phyloP scores from a whole-genome alignment of 1,140 invertebrate genomes.

The Reticulitermes speratus region DNA sequence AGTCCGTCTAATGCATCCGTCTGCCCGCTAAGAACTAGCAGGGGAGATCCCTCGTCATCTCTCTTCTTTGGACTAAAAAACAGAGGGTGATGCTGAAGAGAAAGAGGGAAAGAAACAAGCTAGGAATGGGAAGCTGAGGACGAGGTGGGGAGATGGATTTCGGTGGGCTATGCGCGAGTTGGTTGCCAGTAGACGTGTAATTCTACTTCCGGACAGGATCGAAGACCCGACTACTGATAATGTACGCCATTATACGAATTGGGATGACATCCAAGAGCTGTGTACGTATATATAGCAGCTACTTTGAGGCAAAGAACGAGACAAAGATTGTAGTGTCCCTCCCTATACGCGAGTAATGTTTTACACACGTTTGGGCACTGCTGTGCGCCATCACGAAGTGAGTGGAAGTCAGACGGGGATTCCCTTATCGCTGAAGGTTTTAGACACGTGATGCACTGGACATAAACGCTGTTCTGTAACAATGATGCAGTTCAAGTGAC shows the following conservation, averaged over 20 bases:
- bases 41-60: slow-evolving; percentile 1
- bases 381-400: neutral
- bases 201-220: slow-evolving; percentile 18
- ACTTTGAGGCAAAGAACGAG: neutral
- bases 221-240: neutral
- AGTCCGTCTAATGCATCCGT: slow-evolving; percentile 34
- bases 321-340: neutral
- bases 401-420: neutral
- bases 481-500: neutral
- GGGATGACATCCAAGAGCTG: slow-evolving; percentile 26
- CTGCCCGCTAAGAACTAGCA: slow-evolving; percentile 23
- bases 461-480: neutral
- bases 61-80: neutral
- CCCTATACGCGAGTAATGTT: neutral
- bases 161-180: neutral
- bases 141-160: neutral
- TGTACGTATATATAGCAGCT: neutral
- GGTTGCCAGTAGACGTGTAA: slow-evolving; percentile 26
- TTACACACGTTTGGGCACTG: neutral
- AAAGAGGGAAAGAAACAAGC: slow-evolving; percentile 26
- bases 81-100: slow-evolving; percentile 10
- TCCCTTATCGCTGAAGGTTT: neutral
- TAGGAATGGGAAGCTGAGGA: neutral
- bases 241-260: slow-evolving; percentile 29
- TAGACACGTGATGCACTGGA: neutral